Base-by-base conservation (phyloP, 2,797 vertebrate genomes). In the Cichlasoma orientale region DNA sequence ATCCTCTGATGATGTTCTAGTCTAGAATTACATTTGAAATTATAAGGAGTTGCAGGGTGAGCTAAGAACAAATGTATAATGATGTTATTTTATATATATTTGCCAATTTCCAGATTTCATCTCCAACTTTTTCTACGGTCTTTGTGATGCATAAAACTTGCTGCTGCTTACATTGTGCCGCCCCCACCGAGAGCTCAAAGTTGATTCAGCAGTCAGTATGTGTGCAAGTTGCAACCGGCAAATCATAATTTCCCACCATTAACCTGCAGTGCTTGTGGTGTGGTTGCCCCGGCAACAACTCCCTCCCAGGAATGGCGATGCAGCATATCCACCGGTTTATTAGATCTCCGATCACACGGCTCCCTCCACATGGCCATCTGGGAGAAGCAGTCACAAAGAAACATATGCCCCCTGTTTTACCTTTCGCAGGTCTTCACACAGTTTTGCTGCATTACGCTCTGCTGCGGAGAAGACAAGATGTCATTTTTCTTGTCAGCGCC, bases 281-380 rank as follows among this genome's bases (percentile, higher is more conserved):
- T 61, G 85, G 93, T 93, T 90, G 85, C 91, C 84, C 87, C 79
- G 83, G 91, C 87, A 89, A 95, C 93, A 75, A 31, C 81, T 88
- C 86, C 89, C 92, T 92, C 87, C 82, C 82, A 88, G 88, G 85
- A 88, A 91, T 92, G 89, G 90, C 87, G 82, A 85, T 92, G 93
- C 93, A 90, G 92, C 91, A 88, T 82, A 90, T 91, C 90, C 84
- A 84, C 83, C 14, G 68, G 90, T 93, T 94, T 95, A 93, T 94
- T 92, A 94, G 91, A 94, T 94, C 92, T 92, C 91, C 75, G 87
- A 93, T 95, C 93, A 93, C 90, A 92, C 86, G 87, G 87, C 88
- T 89, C 84, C 79, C 86, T 90, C 89, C 90, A 90, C 85, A 87
- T 88, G 86, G 84, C 88, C 92, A 86, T 92, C 90, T 87, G 93